Evolutionary conservation across 2,888 invertebrate genomes (phyloP).

Genomic region (Lymantria dispar): DNA sequence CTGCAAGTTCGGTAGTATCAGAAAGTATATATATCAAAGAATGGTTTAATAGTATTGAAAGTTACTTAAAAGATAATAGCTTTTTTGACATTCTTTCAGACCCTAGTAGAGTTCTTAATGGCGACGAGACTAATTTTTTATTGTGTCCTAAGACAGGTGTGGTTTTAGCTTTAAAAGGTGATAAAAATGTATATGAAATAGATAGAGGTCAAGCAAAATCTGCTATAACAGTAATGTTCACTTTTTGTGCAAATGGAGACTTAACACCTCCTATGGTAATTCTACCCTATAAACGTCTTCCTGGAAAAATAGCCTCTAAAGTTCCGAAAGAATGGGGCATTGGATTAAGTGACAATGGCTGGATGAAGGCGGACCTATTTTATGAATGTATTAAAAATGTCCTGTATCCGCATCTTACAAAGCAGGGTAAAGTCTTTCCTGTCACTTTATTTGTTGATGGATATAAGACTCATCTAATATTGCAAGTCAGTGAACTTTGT

Average conservation of each 20-base stretch:
- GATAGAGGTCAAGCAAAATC: constrained; percentile 43
- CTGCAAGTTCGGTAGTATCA: constrained; percentile 17
- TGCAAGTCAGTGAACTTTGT: constrained; percentile 13
- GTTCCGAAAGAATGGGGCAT: constrained; percentile 12
- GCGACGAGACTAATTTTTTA: constrained; percentile 38
- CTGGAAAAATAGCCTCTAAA: constrained; percentile 12
- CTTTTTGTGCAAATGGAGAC: constrained; percentile 44
- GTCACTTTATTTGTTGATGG: constrained; percentile 24
- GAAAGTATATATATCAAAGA: not conserved
- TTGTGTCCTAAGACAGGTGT: constrained; percentile 31
- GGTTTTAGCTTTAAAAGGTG: constrained; percentile 19
- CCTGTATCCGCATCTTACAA: constrained; percentile 3
- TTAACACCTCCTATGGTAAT: constrained; percentile 49
- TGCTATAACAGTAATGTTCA: constrained; percentile 51
- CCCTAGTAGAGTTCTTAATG: constrained; percentile 34
- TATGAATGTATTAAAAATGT: constrained; percentile 11
- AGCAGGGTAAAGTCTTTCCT: constrained; percentile 11
- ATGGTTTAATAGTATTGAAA: not conserved
- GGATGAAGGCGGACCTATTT: constrained; percentile 9
- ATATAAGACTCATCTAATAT: constrained; percentile 15
- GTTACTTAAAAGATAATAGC: constrained; percentile 2
- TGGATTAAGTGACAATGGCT: constrained; percentile 8
- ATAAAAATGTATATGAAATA: constrained; percentile 49
- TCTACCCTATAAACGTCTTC: constrained; percentile 44
- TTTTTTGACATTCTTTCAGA: constrained; percentile 15